Evolutionary conservation across 2,888 invertebrate species (phyloP), one percentile per base, ranked within the genome.

Genomic region (Napeogenes inachia): DNA sequence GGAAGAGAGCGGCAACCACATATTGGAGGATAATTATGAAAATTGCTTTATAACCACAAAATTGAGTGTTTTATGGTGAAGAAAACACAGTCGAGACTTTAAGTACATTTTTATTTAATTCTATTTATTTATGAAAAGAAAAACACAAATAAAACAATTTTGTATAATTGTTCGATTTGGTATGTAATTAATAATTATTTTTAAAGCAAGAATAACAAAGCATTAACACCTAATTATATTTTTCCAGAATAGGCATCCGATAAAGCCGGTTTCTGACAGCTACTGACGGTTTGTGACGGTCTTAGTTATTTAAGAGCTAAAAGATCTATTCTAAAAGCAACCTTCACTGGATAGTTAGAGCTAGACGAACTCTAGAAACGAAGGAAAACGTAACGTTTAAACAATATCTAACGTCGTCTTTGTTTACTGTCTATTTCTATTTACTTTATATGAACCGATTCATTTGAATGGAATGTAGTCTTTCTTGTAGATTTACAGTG

Each of bases 391-490:
- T 8, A 8, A 50, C 30, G 30, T 10, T 12, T 50, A 5, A 47
- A 47, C 21, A 42, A 42, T 50, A 50, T 30, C 47, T 13, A 21
- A 50, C 30, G 10, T 50, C 4, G 21, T 30, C 4, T 50, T 30
- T 50, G 50, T 50, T 30, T 8, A 30, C 50, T 4, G 50, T 50
- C 46, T 35, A 54, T 63, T 60, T 55, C 57, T 46, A 57, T 54
- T 60, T 47, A 54, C 46, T 63, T 54, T 32, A 57, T 63, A 33
- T 55, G 33, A 30, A 56, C 35, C 45, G 35, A 60, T 21, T 60
- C 60, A 63, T 63, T 60, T 60, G 54, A 63, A 63, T 60, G 63
- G 63, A 63, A 63, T 63, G 63, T 54, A 50, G 54, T 38, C 57
- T 42, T 60, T 56, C 45, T 54, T 54, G 53, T 54, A 54, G 54